Base-by-base conservation (phyloP, 2,113 vertebrate genomes). In the Empidonax traillii region DNA sequence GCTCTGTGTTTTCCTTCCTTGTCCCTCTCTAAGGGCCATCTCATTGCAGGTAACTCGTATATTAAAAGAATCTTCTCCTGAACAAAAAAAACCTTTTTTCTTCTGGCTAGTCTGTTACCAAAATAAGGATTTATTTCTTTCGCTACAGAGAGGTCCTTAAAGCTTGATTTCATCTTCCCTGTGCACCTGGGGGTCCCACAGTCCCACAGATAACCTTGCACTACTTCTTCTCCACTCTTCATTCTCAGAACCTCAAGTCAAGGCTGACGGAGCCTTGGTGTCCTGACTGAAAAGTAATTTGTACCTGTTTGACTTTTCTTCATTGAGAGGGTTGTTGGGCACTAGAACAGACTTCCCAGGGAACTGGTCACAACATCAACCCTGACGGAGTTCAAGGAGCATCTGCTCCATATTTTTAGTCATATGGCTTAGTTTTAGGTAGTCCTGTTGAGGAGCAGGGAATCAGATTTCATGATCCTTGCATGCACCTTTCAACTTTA, bases 301-400 rank as follows among this genome's bases (percentile, higher is more conserved):
- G 25, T 47, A 31, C 12, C 8, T 37, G 6, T 12, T 35, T 49
- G 46, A 80, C 10, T 21, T 52, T 59, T 66, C 58, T 43, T 67
- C 21, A 52, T 16, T 1, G 3, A 63, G 47, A 56, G 18, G 8
- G 3, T n/a, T 14, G 28, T 20, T 2, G 0, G 12, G 39, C 49
- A 46, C 33, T 51, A 37, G 19, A 90, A 59, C 4, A 65, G 37
- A 19, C 2, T 71, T 8, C 15, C 2, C 18, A 58, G 19, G 56
- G 25, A 59, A n/a, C 5, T 20, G 4, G 7, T 47, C 56, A 33
- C 6, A 3, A 14, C n/a, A 39, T 8, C 43, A 46, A 79, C 24
- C 7, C 35, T 67, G 33, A 44, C 14, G 68, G 16, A 49, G 14
- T 68, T 68, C 18, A 68, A 68, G 47, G 28, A 80, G 9, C 2